Evolutionary conservation across 2,797 vertebrate species (phyloP), one percentile per base, ranked within the genome.

Genomic region (Dendrocincla fuliginosa): DNA sequence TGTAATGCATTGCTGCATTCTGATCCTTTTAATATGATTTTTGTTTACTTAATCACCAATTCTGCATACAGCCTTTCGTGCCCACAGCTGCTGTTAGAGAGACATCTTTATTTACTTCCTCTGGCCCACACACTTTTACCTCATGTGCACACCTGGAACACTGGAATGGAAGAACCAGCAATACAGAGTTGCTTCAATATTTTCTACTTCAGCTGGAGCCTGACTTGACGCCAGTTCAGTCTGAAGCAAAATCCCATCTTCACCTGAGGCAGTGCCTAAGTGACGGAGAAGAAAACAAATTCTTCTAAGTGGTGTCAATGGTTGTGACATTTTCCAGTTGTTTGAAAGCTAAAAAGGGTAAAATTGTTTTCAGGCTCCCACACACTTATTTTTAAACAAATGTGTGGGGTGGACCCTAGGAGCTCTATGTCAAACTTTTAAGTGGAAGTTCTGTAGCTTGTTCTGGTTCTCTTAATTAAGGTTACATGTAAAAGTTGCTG

Each of bases 321-420:
- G 33, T 93, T 95, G 81, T 90, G 77, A 89, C 56, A 39, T 77
- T 95, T 91, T 92, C 78, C 81, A 89, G 94, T 97, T 69, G 93
- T 92, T 86, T 84, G 25, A 95, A 96, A 79, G 89, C 63, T 92
- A 77, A 93, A 96, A 68, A 65, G 50, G 73, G 49, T 90, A 60
- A 78, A 91, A n/a, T 80, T 73, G 16, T 92, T 53, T 87, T 93
- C 50, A 82, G 44, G 67, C 64, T 91, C 74, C 70, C 42, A 84
- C n/a, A 2, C 1, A 3, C 64, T 95, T 92, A 59, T 82, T 94
- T 95, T 91, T 81, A 74, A 95, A 80, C 44, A 74, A 76, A 60
- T 35, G 46, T 60, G 33, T 77, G 70, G 77, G n/a, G 89, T 80
- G 64, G 77, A 68, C 80, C 42, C 25, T 76, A 37, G 49, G 47